Conservation (phyloP, 2,113 vertebrate species). For the Neopipo cinnamomea region DNA sequence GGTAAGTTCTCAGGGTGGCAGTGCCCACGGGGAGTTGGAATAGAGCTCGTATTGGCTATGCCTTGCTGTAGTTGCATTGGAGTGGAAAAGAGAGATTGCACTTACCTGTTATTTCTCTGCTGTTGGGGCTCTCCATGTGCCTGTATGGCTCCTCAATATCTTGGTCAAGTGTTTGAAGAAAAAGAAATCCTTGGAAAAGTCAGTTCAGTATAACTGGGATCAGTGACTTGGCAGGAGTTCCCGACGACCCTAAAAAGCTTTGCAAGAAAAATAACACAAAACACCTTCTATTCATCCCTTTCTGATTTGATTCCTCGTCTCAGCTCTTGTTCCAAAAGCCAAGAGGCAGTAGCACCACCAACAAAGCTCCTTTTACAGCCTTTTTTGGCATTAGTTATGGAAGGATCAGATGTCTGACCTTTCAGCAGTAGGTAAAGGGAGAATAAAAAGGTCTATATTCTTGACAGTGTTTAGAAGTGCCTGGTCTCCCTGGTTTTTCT, state of each 20-base stretch:
- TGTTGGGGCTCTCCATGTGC: neutral
- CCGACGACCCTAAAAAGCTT: neutral
- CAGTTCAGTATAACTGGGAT: neutral
- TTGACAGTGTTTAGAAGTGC: neutral
- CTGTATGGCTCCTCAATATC: neutral
- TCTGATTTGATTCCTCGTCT: constrained; percentile 6
- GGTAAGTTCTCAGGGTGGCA: neutral
- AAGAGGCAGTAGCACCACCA: neutral
- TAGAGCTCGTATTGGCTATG: neutral
- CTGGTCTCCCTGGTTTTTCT: neutral
- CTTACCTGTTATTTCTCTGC: neutral
- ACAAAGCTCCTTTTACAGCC: constrained; percentile 26
- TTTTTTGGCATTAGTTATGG: constrained; percentile 9
- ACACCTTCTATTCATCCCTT: neutral
- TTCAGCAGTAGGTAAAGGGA: constrained; percentile 25
- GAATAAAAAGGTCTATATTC: neutral
- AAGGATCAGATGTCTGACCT: constrained; percentile 29
- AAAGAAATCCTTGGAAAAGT: neutral
- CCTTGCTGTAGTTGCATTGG: neutral
- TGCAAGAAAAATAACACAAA: neutral
- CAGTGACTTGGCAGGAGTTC: neutral
- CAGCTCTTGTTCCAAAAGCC: neutral
- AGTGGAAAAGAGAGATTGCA: neutral
- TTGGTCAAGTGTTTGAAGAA: neutral
- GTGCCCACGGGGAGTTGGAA: neutral